Evolutionary conservation across 1,140 invertebrate genomes (phyloP), one percentile per base, ranked within the genome.

Genomic region (Zelostemma sp.): DNA sequence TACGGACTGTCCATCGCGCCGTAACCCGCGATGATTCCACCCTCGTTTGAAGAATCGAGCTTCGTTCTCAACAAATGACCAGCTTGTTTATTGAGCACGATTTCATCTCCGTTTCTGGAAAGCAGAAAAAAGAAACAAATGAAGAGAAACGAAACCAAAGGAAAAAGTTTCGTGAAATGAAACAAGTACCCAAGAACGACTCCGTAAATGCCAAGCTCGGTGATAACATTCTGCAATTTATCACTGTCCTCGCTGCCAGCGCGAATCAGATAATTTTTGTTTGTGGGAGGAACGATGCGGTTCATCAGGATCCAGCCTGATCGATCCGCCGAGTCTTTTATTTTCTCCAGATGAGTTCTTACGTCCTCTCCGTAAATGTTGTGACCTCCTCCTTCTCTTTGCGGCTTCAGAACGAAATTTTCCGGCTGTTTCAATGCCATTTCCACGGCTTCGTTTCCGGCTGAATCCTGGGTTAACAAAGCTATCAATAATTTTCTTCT

Each of bases 381-480:
- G 83, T 99, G 96, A 47, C 97, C 97, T 73, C 97, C 97, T 6
- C 97, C 97, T 88, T 99, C 98, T 45, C 97, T 89, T 82, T 99
- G 97, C 1, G 98, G 98, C 85, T 99, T 99, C 49, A 99, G 81
- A 9, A 99, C 98, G 87, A 89, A 99, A 33, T 91, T 90, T 40
- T 93, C 88, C 0, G 97, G 96, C 72, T 93, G 87, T 33, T 89
- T 85, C 0, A 97, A 76, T 0, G 93, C 97, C 90, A 94, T 91
- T 72, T 92, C 86, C n/a, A 96, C 88, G 28, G 90, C 91, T 75
- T 88, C 81, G 75, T 97, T 91, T 5, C 95, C 96, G 65, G 88
- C 88, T 70, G 92, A 89, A 79, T 92, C 84, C 90, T 92, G 58
- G 60, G 46, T 6, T 18, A 54, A 19, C 6, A 68, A 48, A 25